These are phyloP conservation scores for Sitta europaea DNA, from an alignment of 2,113 vertebrate genomes.

Conservation along the genomic window DNA sequence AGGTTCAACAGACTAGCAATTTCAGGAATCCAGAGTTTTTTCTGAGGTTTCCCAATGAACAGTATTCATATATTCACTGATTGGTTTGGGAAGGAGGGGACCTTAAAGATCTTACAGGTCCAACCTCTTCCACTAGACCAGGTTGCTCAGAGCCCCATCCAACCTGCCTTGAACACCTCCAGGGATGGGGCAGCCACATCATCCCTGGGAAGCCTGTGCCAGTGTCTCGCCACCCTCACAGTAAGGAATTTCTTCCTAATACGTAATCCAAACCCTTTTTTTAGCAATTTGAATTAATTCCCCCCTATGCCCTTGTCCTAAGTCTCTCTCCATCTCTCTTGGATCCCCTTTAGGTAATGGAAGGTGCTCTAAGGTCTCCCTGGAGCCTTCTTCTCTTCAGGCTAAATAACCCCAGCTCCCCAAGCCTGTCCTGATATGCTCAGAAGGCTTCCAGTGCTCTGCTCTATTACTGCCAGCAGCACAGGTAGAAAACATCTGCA, in stretches of 20 bases:
- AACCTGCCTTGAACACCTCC: background rate
- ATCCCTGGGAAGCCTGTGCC: accelerated
- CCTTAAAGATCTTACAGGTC: background rate
- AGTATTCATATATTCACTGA: background rate
- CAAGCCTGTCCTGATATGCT: background rate
- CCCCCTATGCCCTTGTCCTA: no score
- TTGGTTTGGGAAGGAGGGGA: background rate
- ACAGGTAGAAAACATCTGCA: background rate
- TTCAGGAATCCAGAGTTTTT: background rate
- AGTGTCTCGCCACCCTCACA: background rate
- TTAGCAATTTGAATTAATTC: background rate
- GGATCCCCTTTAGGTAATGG: background rate
- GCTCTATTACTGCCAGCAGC: background rate
- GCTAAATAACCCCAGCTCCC: background rate
- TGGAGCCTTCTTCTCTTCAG: background rate
- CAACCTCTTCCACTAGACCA: background rate
- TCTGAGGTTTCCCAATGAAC: background rate
- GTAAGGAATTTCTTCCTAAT: background rate
- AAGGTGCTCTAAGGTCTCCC: background rate
- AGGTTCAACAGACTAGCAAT: background rate
- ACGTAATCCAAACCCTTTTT: background rate
- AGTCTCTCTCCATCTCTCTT: background rate
- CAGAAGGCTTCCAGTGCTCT: background rate
- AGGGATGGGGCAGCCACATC: background rate
- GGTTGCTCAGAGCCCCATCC: background rate